Conservation (phyloP, 2,113 vertebrate genomes). For the Panurus biarmicus region DNA sequence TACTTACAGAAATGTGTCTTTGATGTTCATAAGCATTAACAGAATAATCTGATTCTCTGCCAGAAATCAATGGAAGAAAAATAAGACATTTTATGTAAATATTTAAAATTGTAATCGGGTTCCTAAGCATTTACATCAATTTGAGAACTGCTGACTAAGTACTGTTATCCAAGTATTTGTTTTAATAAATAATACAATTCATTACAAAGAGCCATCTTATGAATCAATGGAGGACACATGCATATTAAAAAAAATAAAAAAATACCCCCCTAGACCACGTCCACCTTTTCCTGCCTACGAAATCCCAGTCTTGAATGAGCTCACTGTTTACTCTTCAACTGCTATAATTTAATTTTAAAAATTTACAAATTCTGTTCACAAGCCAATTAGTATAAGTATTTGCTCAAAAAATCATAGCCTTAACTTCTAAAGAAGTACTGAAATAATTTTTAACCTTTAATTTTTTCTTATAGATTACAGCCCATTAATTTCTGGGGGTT, state of each 20-base stretch:
- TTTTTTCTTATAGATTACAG: background rate
- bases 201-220: background rate
- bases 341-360: background rate
- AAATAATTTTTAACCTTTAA: background rate
- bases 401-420: background rate
- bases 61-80: background rate
- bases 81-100: background rate
- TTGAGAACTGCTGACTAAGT: background rate
- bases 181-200: background rate
- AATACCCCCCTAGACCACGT: background rate
- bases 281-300: background rate
- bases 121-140: background rate
- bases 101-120: background rate
- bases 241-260: background rate
- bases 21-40: background rate
- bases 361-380: background rate
- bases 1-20: background rate
- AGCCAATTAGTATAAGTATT: background rate
- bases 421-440: background rate
- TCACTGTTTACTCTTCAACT: background rate
- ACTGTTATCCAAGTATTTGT: background rate
- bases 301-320: background rate
- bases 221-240: background rate
- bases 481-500: background rate
- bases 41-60: background rate